Percentiles rank a stretch among this genome's conserved stretches.
phyloP scores from a whole-genome alignment of 2,888 invertebrate genomes.

The Boloria euphrosyne region DNA sequence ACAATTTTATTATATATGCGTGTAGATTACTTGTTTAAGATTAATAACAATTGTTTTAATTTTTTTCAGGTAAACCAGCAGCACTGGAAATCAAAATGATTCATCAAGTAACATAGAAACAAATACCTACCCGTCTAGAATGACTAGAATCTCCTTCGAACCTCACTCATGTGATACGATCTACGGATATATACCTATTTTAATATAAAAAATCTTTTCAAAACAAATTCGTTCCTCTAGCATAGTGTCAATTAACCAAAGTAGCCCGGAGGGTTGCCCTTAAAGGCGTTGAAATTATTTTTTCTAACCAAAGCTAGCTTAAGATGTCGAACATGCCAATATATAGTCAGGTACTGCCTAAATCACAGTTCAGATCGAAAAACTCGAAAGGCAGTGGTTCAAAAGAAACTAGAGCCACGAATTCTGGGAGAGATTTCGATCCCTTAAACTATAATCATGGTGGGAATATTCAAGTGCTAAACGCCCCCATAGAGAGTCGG shows the following conservation, averaged over 20 bases:
- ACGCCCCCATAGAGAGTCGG: conserved; percentile 55
- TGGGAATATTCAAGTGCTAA: conserved; percentile 66
- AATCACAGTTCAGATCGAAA: conserved; percentile 65
- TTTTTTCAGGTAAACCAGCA: conserved; percentile 36
- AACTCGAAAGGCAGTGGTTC: conserved; percentile 50
- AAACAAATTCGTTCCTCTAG: conserved; percentile 68
- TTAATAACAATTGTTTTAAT: conserved; percentile 3
- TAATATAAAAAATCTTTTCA: conserved; percentile 46
- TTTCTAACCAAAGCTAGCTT: conserved; percentile 69
- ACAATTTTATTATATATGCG: background rate
- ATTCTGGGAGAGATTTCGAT: conserved; percentile 81
- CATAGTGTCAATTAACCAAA: conserved; percentile 73
- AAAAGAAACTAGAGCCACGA: conserved; percentile 49
- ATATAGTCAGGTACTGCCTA: conserved; percentile 77
- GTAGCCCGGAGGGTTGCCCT: conserved; percentile 44
- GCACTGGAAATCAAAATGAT: conserved; percentile 27
- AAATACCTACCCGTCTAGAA: conserved; percentile 32
- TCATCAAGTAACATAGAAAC: conserved; percentile 15
- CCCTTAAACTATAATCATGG: conserved; percentile 84
- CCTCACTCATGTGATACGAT: conserved; percentile 54
- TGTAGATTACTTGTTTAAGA: background rate
- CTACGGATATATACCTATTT: conserved; percentile 51
- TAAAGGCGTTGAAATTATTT: conserved; percentile 47
- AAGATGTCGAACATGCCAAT: conserved; percentile 80
- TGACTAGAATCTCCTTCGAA: conserved; percentile 46